Percentiles rank a stretch among this genome's conserved stretches.
Evolutionary conservation across 2,888 invertebrate genomes (phyloP).

Genomic region (Pristionchus exspectatus): DNA sequence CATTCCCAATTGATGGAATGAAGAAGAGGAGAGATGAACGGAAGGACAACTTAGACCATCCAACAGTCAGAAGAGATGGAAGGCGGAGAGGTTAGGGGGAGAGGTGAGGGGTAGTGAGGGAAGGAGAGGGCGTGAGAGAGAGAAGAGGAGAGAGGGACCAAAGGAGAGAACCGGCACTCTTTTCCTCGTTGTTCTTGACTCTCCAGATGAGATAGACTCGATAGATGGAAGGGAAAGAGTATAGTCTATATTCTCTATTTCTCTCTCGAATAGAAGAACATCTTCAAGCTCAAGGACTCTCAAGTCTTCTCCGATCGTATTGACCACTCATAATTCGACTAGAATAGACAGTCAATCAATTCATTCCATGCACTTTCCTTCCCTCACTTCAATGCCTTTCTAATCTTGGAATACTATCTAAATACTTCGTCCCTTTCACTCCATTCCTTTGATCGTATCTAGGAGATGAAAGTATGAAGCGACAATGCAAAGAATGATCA

Average conservation of each 20-base stretch:
- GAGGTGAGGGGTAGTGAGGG: conserved; percentile 9
- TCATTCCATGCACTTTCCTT: conserved; percentile 33
- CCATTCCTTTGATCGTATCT: conserved; percentile 36
- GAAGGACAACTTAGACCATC: conserved; percentile 40
- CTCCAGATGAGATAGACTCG: conserved; percentile 45
- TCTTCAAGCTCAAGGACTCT: conserved; percentile 39
- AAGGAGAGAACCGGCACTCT: not conserved
- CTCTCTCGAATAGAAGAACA: conserved; percentile 33
- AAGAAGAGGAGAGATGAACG: not conserved
- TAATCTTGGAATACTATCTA: conserved; percentile 43
- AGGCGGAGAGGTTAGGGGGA: conserved; percentile 38
- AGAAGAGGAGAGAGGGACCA: not conserved
- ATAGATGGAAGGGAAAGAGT: conserved; percentile 33
- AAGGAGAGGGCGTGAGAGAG: conserved; percentile 2
- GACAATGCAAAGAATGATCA: conserved; percentile 30
- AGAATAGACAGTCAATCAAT: conserved; percentile 26
- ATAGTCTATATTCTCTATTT: conserved; percentile 20
- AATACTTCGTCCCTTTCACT: conserved; percentile 30
- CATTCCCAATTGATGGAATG: not conserved
- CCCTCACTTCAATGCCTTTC: conserved; percentile 14
- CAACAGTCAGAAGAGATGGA: conserved; percentile 28
- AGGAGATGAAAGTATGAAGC: conserved; percentile 8
- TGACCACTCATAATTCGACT: conserved; percentile 45
- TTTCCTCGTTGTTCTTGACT: conserved; percentile 43
- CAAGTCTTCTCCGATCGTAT: conserved; percentile 12